phyloP scores from a whole-genome alignment of 2,113 vertebrate genomes.

The Muntiacus muntjak region DNA sequence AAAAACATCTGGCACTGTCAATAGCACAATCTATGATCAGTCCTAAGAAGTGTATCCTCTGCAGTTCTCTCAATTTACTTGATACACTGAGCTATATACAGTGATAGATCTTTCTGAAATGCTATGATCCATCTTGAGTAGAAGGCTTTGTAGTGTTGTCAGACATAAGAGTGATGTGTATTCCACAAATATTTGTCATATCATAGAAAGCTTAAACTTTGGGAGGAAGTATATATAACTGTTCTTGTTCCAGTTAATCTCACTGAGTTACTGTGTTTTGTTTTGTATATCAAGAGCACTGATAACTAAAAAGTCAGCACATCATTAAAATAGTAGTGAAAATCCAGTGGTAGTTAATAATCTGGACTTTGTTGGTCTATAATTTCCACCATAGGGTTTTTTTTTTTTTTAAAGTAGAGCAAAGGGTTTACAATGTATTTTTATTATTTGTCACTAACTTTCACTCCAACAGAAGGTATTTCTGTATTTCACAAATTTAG shows the following conservation, averaged over 20 bases:
- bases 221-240: not conserved
- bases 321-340: not conserved
- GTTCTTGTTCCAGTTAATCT: not conserved
- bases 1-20: not conserved
- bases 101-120: slow-evolving; percentile 26
- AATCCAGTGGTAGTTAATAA: not conserved
- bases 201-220: not conserved
- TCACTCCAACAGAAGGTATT: not conserved
- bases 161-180: slow-evolving; percentile 12
- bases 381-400: not conserved
- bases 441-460: not conserved
- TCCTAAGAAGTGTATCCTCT: not conserved
- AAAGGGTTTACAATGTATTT: not conserved
- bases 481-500: not conserved
- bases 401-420: not conserved
- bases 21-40: not conserved
- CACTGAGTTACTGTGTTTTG: not conserved
- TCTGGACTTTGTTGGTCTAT: not conserved
- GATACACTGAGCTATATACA: not conserved
- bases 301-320: not conserved
- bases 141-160: not conserved
- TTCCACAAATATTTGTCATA: slow-evolving; percentile 36
- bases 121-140: slow-evolving; percentile 31
- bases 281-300: not conserved
- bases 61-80: slow-evolving; percentile 3